phyloP scores from a whole-genome alignment of 2,888 invertebrate species.

The Eupithecia exiguata region DNA sequence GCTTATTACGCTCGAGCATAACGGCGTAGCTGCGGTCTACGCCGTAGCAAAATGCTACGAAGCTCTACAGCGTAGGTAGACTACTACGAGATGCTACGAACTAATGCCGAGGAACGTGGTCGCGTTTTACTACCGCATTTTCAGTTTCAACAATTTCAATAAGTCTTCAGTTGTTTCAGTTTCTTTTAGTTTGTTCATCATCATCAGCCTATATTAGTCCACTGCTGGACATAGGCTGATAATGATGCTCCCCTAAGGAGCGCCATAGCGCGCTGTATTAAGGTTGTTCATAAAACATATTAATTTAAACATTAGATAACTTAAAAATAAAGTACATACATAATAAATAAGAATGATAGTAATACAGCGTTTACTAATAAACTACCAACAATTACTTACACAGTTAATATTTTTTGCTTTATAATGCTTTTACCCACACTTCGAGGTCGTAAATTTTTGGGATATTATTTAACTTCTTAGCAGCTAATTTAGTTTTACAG shows the following conservation, averaged over 20 bases:
- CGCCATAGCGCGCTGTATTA: too few relatives aligned
- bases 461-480: not conserved
- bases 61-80: constrained; percentile 37
- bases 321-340: not conserved
- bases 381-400: not conserved
- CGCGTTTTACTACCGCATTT: not conserved
- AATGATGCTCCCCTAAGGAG: too few relatives aligned
- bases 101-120: constrained; percentile 10
- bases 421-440: too few relatives aligned
- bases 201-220: too few relatives aligned
- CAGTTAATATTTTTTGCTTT: not conserved
- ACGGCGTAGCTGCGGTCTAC: constrained; percentile 39
- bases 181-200: not conserved
- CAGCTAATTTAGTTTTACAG: not conserved
- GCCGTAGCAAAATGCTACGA: constrained; percentile 57
- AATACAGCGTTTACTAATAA: not conserved
- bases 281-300: not conserved
- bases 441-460: not conserved
- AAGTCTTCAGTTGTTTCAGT: not conserved
- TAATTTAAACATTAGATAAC: not conserved
- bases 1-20: constrained; percentile 67
- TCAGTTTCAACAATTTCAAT: constrained; percentile 2
- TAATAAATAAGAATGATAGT: not conserved
- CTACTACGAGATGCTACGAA: constrained; percentile 34
- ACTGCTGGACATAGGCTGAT: too few relatives aligned